Percentiles rank a stretch among this genome's conserved stretches.
phyloP scores from a whole-genome alignment of 2,888 invertebrate species.

The Chirona hameri region DNA sequence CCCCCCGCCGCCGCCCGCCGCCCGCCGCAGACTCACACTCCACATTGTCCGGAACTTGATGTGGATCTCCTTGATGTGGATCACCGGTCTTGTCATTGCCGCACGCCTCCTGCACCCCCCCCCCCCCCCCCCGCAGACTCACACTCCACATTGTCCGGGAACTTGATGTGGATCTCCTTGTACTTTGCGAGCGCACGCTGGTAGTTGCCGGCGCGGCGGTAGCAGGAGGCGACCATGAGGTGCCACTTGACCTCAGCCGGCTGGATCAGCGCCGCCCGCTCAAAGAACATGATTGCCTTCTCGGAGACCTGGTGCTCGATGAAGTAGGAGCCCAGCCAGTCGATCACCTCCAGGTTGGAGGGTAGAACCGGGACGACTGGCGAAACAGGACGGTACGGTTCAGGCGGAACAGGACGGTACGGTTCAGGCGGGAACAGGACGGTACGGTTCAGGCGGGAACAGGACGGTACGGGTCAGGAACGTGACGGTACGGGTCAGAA shows the following conservation, averaged over 20 bases:
- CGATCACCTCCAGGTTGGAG: slow-evolving; percentile 70
- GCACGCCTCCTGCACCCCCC: too few species aligned
- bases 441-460: too few species aligned
- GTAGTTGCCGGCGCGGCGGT: slow-evolving; percentile 76
- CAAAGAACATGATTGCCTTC: slow-evolving; percentile 77
- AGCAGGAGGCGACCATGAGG: slow-evolving; percentile 78
- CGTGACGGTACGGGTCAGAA: too few species aligned
- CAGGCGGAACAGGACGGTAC: not conserved
- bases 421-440: too few species aligned
- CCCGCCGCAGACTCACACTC: too few species aligned
- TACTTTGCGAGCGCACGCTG: slow-evolving; percentile 78
- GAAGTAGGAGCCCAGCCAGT: slow-evolving; percentile 85
- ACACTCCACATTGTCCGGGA: slow-evolving; percentile 94
- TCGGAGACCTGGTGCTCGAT: slow-evolving; percentile 84
- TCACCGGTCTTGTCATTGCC: too few species aligned
- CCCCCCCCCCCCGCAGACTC: slow-evolving; percentile 44
- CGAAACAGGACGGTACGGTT: slow-evolving; percentile 41
- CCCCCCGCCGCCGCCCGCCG: not conserved
- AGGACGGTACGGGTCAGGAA: too few species aligned
- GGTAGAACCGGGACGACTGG: slow-evolving; percentile 66
- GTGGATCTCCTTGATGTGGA: too few species aligned
- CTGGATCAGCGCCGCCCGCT: slow-evolving; percentile 69
- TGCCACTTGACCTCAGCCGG: slow-evolving; percentile 80
- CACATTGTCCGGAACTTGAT: too few species aligned
- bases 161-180: slow-evolving; percentile 67